Conservation (phyloP, 1,140 invertebrate genomes). For the Thaumetopoea pityocampa region DNA sequence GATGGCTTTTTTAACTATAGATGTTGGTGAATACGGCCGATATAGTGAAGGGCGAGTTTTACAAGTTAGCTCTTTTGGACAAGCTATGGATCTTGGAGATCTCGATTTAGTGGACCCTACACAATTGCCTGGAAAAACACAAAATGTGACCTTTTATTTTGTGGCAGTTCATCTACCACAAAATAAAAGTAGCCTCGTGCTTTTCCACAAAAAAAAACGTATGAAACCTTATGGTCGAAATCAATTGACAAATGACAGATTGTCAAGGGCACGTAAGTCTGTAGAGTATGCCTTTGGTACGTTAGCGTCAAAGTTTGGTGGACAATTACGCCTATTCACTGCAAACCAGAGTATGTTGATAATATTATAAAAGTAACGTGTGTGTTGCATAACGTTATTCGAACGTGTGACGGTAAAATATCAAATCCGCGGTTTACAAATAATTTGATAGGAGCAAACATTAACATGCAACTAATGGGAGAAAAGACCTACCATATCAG, state of each 20-base stretch:
- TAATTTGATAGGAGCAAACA: not conserved
- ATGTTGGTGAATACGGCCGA: conserved; percentile 9
- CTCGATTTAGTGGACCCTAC: not conserved
- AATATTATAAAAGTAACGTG: conserved; percentile 5
- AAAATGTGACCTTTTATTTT: not conserved
- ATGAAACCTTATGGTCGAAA: conserved; percentile 4
- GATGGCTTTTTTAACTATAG: conserved; percentile 18
- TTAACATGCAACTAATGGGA: not conserved
- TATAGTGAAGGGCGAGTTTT: conserved; percentile 10
- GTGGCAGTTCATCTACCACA: conserved; percentile 7
- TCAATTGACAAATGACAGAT: conserved; percentile 5
- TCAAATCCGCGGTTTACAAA: not conserved
- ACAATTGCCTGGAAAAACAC: conserved; percentile 4
- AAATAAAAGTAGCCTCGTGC: too few relatives aligned
- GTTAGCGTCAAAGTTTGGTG: conserved; percentile 2
- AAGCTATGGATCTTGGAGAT: not conserved
- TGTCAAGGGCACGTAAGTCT: conserved; percentile 5
- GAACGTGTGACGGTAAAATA: conserved; percentile 1
- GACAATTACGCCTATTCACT: conserved; percentile 1
- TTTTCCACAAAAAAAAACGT: not conserved
- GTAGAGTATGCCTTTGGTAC: conserved; percentile 6
- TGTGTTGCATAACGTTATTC: conserved; percentile 4
- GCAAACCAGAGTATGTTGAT: conserved; percentile 1
- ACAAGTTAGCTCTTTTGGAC: conserved; percentile 1
- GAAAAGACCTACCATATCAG: not conserved